Evolutionary conservation across 2,888 invertebrate genomes (phyloP), one percentile per base, ranked within the genome.

Genomic region (Heterodera filipjevi): DNA sequence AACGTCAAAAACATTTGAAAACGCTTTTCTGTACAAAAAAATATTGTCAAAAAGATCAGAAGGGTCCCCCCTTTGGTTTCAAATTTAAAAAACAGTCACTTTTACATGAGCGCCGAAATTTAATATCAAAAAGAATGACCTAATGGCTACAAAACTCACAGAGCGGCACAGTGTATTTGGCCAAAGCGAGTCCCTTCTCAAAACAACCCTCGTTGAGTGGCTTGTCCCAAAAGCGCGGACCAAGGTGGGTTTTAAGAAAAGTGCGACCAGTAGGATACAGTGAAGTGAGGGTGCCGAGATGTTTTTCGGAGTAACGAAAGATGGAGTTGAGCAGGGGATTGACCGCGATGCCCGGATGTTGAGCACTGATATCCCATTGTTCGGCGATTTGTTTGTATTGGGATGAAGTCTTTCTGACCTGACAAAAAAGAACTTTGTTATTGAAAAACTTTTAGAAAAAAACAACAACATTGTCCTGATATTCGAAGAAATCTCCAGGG

Each of bases 131-230:
- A 70, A n/a, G 10, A 70, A n/a, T 22, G 27, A 8, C 68, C 33
- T 19, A 14, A 35, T 46, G 44, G 39, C 12, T 14, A 2, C 33
- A 39, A 66, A 80, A 81, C 84, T 79, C 49, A 87, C 88, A 77
- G 73, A 84, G 74, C 59, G 87, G 79, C 30, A 84, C 85, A 14
- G 86, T 82, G 74, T 89, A 89, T 78, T 88, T 88, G 71, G 82
- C 85, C n/a, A 85, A 81, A 59, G 85, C 85, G 14, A 85, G 79
- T 35, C 86, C 88, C 80, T 88, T 88, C 81, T 82, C 84, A 76
- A 87, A 82, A n/a, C 87, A 82, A 70, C 84, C 87, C 77, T 88
- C 86, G 74, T 89, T 89, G 46, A 88, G 75, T 27, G 88, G 88
- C 33, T 84, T 80, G 79, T 88, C 86, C 81, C 86, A 87, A 82